Evolutionary conservation across 2,797 vertebrate species (phyloP).

Genomic region (Ispidina lecontei): DNA sequence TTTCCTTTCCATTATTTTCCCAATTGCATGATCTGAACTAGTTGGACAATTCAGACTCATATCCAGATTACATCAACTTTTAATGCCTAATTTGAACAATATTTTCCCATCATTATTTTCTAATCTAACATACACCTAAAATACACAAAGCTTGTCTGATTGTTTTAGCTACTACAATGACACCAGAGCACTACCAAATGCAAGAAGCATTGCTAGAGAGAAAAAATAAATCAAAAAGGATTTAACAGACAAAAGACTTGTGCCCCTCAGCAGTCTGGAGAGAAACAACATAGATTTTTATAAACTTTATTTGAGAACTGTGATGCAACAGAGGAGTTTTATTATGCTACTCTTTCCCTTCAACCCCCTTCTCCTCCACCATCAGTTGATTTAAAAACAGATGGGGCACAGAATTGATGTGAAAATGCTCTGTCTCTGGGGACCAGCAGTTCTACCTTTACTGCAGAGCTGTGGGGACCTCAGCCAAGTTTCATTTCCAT

Average conservation of each 20-base stretch:
- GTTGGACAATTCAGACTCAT: background rate
- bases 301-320: background rate
- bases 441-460: background rate
- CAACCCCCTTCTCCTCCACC: background rate
- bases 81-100: background rate
- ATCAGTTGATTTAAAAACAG: constrained; percentile 14
- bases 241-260: constrained; percentile 9
- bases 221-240: background rate
- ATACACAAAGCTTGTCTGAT: background rate
- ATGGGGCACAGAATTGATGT: background rate
- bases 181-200: background rate
- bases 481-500: background rate
- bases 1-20: background rate
- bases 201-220: background rate
- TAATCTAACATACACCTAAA: background rate
- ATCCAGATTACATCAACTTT: constrained; percentile 3
- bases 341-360: background rate
- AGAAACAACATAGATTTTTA: background rate
- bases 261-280: background rate
- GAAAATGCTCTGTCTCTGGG: background rate
- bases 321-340: background rate
- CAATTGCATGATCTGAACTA: background rate
- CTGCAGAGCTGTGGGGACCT: background rate
- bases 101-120: background rate
- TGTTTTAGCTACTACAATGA: constrained; percentile 29